Base-by-base conservation (phyloP, 2,113 vertebrate species). In the Okapia johnstoni region DNA sequence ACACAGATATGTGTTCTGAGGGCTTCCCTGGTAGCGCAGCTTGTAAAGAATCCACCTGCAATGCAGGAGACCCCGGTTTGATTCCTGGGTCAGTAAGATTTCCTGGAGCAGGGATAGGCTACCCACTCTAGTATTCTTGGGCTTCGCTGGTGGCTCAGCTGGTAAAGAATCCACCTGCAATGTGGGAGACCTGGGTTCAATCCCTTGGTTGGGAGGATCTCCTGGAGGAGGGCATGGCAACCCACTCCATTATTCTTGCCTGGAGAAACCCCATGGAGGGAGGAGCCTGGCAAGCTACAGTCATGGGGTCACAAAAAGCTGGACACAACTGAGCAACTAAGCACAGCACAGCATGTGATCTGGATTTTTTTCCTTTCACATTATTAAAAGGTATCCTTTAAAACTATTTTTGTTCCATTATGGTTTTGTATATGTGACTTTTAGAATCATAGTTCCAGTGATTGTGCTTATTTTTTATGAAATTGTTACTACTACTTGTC, bases 391-490 rank as follows among this genome's bases (percentile, higher is more conserved):
- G 4, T 66, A 58, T 77, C 16, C 52, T 88, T 80, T 97, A 84
- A 81, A 94, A 60, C 16, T 60, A 5, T 88, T 93, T 63, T 92
- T 83, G 11, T 89, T 19, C 90, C 48, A 58, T 92, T 88, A 85
- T 15, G 16, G 57, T 89, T 96, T 94, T 85, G 58, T 86, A n/a
- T 86, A 81, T 96, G 43, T 60, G 80, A 76, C 54, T 40, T 76
- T 94, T 79, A 87, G 30, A 93, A 66, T 96, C 88, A 52, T 7
- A 94, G 15, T 93, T 96, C 15, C 1, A 61, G 7, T 81, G 87
- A 92, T 88, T 88, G 28, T 94, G 15, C 28, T 90, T 94, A 83
- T 46, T 95, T 92, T 77, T 95, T 81, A 87, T 85, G 61, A 63
- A 28, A 33, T 77, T 60, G 12, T 92, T 90, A 92, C 77, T 81